Evolutionary conservation across 2,888 invertebrate genomes (phyloP).

Genomic region (Rhyacophila evoluta): DNA sequence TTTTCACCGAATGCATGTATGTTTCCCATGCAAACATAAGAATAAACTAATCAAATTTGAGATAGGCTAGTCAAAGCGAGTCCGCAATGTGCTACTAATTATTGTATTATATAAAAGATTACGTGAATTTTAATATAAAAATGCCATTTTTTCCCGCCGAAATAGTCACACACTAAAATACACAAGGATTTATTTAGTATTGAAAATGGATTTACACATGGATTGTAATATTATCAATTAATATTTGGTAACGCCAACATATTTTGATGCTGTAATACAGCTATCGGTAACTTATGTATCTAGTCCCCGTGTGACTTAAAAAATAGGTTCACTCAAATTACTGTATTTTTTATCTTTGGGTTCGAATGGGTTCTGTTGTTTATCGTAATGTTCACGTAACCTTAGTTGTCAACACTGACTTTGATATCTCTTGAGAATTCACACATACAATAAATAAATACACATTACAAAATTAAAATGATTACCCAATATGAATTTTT

Average conservation of each 20-base stretch:
- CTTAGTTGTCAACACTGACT: no score
- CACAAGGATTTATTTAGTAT: background rate
- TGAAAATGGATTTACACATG: background rate
- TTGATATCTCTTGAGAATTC: no score
- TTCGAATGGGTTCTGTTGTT: no score
- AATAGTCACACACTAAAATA: background rate
- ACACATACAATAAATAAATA: no score
- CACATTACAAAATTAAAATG: no score
- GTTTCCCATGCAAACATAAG: background rate
- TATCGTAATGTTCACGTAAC: no score
- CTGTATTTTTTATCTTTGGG: no score
- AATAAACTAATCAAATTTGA: background rate
- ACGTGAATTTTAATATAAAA: background rate
- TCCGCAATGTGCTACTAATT: background rate
- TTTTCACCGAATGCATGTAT: background rate
- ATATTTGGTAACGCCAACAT: background rate
- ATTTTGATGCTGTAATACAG: no score
- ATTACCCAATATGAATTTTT: no score
- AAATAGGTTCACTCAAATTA: no score
- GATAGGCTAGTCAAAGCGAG: background rate
- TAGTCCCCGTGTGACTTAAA: no score
- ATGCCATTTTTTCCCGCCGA: background rate
- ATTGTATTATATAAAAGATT: conserved; percentile 1
- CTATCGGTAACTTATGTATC: no score
- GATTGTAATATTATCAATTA: background rate